Evolutionary conservation across 2,113 vertebrate species (phyloP).

Genomic region (Hymenochirus boettgeri): DNA sequence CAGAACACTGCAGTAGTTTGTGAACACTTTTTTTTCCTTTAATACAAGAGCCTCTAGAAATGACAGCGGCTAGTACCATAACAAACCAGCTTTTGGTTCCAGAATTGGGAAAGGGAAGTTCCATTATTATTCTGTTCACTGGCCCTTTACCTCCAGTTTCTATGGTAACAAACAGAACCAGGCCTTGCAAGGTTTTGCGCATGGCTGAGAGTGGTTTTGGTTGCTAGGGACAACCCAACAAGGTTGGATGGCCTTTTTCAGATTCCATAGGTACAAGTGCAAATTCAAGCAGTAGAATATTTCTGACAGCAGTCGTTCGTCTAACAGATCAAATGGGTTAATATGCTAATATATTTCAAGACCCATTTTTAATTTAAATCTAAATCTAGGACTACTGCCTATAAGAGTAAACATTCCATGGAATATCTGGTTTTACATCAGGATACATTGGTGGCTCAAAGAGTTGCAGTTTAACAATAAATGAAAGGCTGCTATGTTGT

Average conservation of each 20-base stretch:
- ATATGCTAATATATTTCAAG: no score
- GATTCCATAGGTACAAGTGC: constrained; percentile 36
- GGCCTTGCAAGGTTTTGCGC: constrained; percentile 46
- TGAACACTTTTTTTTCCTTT: constrained; percentile 68
- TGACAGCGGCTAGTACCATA: constrained; percentile 61
- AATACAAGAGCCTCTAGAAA: constrained; percentile 58
- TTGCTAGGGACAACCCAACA: constrained; percentile 54
- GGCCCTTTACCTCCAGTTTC: constrained; percentile 57
- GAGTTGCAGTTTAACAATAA: no score
- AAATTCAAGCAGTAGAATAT: constrained; percentile 2
- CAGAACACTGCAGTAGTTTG: constrained; percentile 58
- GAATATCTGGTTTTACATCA: no score
- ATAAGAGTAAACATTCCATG: no score
- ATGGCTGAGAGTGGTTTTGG: constrained; percentile 46
- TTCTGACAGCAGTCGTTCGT: background rate
- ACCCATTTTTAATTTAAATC: no score
- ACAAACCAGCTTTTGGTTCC: constrained; percentile 54
- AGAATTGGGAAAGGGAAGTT: constrained; percentile 51
- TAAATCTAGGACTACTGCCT: no score
- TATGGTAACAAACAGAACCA: constrained; percentile 54
- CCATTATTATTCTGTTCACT: constrained; percentile 65
- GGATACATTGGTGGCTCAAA: no score
- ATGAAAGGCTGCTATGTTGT: no score
- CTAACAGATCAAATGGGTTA: background rate
- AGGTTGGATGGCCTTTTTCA: constrained; percentile 51